A percentile compares a stretch with the other conserved stretches of the same genome.
These are phyloP conservation scores for Rotaria magnacalcarata DNA, from an alignment of 2,888 invertebrate species.

Conservation along the genomic window DNA sequence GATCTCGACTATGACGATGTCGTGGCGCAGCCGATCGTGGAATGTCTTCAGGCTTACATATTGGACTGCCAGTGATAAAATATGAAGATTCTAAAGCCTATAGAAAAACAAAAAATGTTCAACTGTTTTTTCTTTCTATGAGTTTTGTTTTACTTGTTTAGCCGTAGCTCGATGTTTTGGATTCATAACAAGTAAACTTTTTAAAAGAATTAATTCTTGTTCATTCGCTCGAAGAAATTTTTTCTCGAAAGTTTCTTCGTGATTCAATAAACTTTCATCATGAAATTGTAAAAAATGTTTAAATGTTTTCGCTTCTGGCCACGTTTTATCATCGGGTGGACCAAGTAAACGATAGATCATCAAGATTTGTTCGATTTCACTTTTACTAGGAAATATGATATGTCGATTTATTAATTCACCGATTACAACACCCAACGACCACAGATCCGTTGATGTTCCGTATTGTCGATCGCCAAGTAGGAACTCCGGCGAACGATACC, in stretches of 20 bases:
- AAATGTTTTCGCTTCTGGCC: constrained; percentile 9
- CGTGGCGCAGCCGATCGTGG: not conserved
- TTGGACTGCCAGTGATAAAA: not conserved
- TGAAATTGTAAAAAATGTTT: constrained; percentile 31
- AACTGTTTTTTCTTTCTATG: no score
- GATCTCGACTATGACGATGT: constrained; percentile 17
- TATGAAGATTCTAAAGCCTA: not conserved
- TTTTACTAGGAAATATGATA: constrained; percentile 20
- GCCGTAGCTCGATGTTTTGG: constrained; percentile 12
- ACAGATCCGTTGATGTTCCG: not conserved
- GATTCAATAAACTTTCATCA: not conserved
- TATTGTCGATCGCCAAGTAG: not conserved
- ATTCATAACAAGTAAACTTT: not conserved
- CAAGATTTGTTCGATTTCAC: constrained; percentile 19
- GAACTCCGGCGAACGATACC: constrained; percentile 32
- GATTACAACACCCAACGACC: not conserved
- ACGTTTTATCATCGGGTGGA: constrained; percentile 9
- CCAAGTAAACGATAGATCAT: constrained; percentile 2
- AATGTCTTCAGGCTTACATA: not conserved
- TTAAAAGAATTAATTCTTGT: not conserved
- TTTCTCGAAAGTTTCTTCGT: not conserved
- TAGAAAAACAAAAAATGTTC: not conserved
- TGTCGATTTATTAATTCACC: constrained; percentile 28
- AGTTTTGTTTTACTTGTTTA: not conserved
- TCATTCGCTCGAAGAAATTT: not conserved